Evolutionary conservation across 1,140 invertebrate species (phyloP), one percentile per base, ranked within the genome.

Genomic region (Solen grandis): DNA sequence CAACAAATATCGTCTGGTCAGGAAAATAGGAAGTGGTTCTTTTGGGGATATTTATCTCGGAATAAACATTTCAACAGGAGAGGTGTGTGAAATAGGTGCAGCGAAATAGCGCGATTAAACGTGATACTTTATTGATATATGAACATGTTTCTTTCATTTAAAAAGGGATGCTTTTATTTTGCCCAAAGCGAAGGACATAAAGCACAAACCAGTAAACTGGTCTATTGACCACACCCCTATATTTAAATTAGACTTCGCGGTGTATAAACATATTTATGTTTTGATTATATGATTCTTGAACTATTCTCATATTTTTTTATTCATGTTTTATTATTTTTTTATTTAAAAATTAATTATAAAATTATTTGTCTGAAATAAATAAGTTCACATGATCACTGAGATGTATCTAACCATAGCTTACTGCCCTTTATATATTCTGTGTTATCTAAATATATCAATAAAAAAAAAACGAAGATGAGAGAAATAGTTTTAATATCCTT

Each of bases 31-130:
- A 84, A 98, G 97, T 91, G 98, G 98, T 84, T 99, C 98, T 52
- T 99, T 99, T 93, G 98, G 98, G 87, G 98, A 99, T 93, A 99
- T 99, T 93, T 99, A 99, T 94, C 93, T 99, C 92, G 97, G 97
- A 60, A 86, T 88, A 63, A 88, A 89, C 76, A 86, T 85, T 73
- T 83, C 85, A 59, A 88, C 86, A 65, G 97, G 96, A 84, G 97
- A 92, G 95, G 97, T 96, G 93, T 94, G 88, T 81, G 22, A 54
- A 31, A n/a, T n/a, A n/a, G n/a, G n/a, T 81, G 41, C 14, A 25
- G 10, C 8, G 8, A 10, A 8, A 59, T 59, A 14, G 27, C 10
- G 8, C 10, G 8, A 25, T 10, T 59, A 8, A 59, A 59, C 10
- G 14, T 13, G 10, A 59, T 10, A 10, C 27, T 14, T 8, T 16